Evolutionary conservation across 2,797 vertebrate species (phyloP).

Genomic region (Iguana delicatissima): DNA sequence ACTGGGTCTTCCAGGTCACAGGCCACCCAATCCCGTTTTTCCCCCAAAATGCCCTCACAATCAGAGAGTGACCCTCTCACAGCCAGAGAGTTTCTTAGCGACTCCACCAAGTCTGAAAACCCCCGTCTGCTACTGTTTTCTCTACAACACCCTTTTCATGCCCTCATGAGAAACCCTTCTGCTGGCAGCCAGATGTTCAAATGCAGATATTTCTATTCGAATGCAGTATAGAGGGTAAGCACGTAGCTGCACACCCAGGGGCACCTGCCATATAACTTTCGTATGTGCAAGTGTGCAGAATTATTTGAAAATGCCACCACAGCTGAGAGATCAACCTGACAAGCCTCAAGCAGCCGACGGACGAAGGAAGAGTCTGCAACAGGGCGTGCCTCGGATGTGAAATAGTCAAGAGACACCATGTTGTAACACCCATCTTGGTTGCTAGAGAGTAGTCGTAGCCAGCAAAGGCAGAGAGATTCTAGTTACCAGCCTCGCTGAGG

Average conservation of each 20-base stretch:
- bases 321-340: background rate
- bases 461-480: rapidly evolving
- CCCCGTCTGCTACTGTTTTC: background rate
- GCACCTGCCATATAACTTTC: background rate
- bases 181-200: background rate
- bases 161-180: background rate
- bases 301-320: background rate
- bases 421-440: rapidly evolving
- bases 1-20: background rate
- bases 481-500: background rate
- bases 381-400: background rate
- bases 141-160: background rate
- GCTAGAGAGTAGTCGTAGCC: background rate
- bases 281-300: too few relatives aligned
- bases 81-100: background rate
- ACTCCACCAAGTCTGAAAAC: background rate
- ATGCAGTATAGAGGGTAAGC: background rate
- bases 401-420: background rate
- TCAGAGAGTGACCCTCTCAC: too few relatives aligned
- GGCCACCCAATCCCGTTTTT: background rate
- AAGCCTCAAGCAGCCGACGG: background rate
- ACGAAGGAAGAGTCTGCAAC: background rate
- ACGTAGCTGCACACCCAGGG: background rate
- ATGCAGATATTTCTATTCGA: background rate
- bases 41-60: background rate